Evolutionary conservation across 1,140 invertebrate genomes (phyloP), one percentile per base, ranked within the genome.

Genomic region (Tetramorium parvispinum): DNA sequence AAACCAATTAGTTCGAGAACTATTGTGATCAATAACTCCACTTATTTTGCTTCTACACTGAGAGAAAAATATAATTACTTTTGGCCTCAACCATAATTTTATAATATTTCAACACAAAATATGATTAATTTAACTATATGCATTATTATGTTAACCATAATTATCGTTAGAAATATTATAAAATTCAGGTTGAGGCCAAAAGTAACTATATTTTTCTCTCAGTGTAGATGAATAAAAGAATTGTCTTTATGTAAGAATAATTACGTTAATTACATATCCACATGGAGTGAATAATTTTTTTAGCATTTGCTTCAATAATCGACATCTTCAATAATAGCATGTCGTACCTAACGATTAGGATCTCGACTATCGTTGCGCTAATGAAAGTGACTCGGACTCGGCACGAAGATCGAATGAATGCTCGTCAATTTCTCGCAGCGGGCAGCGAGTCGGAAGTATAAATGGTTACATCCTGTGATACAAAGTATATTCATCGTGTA

Each of bases 361-460:
- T 68, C n/a, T 70, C 18, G 32, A 40, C 13, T 53, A 32, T 66
- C 7, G 27, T 3, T 16, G 32, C 5, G 32, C 77, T 81, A 55
- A 81, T 70, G 77, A 66, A 79, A 79, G 46, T 24, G 10, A 53
- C 32, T 70, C 77, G 8, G 10, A 53, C 32, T 70, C 77, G 8
- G 13, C 2, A 55, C 43, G 2, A 81, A 53, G 13, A 55, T 53
- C n/a, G n/a, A 81, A 24, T 16, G 8, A 81, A 18, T 24, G 8
- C 46, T 53, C 65, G 63, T 55, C 32, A 53, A 81, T 68, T 81
- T 70, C 16, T 68, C 49, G 10, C 77, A 70, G 65, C 46, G 16
- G 21, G n/a, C 1, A 32, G n/a, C 18, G 2, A 16, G 40, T 65
- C 24, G 40, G 46, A 66, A 66, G 21, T 70, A n/a, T 40, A 65